Evolutionary conservation across 2,888 invertebrate species (phyloP), one percentile per base, ranked within the genome.

Genomic region (Celastrina argiolus): DNA sequence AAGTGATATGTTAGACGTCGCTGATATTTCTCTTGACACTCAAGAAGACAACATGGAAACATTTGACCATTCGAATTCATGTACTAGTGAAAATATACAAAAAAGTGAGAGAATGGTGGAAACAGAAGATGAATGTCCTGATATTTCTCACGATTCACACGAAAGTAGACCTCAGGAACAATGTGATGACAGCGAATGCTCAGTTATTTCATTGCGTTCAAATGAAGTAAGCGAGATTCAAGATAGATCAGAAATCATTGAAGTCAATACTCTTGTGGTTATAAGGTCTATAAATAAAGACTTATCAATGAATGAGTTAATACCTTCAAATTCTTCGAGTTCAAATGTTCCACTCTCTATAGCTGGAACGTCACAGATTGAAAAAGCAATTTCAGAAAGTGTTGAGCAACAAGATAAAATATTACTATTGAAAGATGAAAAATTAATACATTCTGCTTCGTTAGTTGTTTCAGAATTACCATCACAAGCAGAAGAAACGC

Each of bases 1-100:
- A 7, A 88, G 88, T 77, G 90, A 91, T 68, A 78, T 90, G 81
- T 70, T 88, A 68, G 91, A 91, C 77, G 87, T 88, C 5, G 88
- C 88, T 63, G 89, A 90, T 72, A 76, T 90, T 39, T 88, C 89
- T n/a, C 73, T 90, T 39, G 92, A 91, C 69, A 83, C 83, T 42
- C 88, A 88, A 71, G 90, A 88, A 26, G 81, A 77, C 69, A 82
- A 81, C 22, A 79, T 76, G 56, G 81, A 78, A 71, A 72, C 76
- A 61, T 78, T 76, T 18, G 73, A 74, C 28, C 70, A 76, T 58
- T 83, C 83, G 12, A 81, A 82, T 61, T 80, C 79, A 12, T 83
- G 80, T 71, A 82, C 79, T 69, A 84, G 79, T 75, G 85, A 84
- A 70, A 76, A 72, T 70, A 51, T 79, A 36, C 70, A 70, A 18